Conservation (phyloP, 2,888 invertebrate genomes). For the Dasypogon diadema region DNA sequence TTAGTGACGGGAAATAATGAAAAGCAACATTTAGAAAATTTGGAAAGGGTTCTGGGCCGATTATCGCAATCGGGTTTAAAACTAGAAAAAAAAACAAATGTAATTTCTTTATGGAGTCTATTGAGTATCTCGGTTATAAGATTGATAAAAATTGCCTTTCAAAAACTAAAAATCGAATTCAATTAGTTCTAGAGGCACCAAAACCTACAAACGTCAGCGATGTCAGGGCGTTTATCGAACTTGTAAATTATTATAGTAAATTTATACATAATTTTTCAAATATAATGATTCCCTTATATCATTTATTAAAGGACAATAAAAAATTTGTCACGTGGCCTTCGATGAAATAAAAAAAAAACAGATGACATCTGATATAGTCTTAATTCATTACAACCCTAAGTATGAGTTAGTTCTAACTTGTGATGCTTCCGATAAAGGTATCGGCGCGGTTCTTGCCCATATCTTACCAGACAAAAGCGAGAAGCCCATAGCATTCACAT, state of each 20-base stretch:
- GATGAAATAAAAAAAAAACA: too few relatives aligned
- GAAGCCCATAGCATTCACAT: too few relatives aligned
- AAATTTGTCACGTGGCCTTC: too few relatives aligned
- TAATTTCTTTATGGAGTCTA: slow-evolving; percentile 53
- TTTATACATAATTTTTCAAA: slow-evolving; percentile 60
- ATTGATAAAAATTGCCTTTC: slow-evolving; percentile 58
- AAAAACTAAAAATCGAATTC: slow-evolving; percentile 57
- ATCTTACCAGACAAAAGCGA: too few relatives aligned
- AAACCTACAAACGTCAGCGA: slow-evolving; percentile 57
- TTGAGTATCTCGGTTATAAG: slow-evolving; percentile 48
- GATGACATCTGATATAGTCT: too few relatives aligned
- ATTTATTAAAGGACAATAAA: background rate
- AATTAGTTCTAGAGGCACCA: slow-evolving; percentile 57
- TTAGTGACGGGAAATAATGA: slow-evolving; percentile 57
- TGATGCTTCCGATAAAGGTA: too few relatives aligned
- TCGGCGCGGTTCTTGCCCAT: too few relatives aligned
- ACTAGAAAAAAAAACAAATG: slow-evolving; percentile 60
- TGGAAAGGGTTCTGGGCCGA: slow-evolving; percentile 57
- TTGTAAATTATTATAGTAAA: slow-evolving; percentile 63
- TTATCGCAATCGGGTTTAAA: slow-evolving; percentile 58
- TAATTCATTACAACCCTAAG: too few relatives aligned
- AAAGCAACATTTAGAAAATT: slow-evolving; percentile 58
- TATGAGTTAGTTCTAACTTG: too few relatives aligned
- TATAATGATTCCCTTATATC: slow-evolving; percentile 21
- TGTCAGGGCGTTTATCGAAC: slow-evolving; percentile 60